Evolutionary conservation across 2,113 vertebrate species (phyloP).

Genomic region (Scartelaos histophorus): DNA sequence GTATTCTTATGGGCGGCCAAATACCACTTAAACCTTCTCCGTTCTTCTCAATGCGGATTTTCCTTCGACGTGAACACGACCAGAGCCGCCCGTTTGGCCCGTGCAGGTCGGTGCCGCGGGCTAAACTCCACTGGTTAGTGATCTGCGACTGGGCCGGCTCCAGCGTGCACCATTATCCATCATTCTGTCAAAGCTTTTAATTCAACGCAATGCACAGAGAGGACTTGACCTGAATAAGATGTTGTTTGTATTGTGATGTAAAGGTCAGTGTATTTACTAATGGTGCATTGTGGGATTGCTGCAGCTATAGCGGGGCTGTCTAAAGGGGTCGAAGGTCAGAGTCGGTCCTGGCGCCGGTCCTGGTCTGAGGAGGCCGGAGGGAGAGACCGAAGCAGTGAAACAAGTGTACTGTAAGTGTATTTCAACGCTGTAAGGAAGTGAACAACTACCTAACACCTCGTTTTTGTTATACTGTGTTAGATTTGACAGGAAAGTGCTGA

Average conservation of each 20-base stretch:
- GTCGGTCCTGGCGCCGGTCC: constrained; percentile 16
- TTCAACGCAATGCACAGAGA: constrained; percentile 33
- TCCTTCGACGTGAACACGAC: constrained; percentile 36
- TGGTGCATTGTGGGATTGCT: constrained; percentile 41
- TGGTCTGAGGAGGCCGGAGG: constrained; percentile 7
- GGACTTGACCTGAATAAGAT: constrained; percentile 63
- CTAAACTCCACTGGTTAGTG: constrained; percentile 22
- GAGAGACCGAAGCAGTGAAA: constrained; percentile 1
- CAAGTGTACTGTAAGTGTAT: background rate
- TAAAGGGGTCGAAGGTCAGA: constrained; percentile 22
- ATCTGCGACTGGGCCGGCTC: constrained; percentile 27
- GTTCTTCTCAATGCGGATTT: constrained; percentile 29
- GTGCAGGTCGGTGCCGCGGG: constrained; percentile 11
- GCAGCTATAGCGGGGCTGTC: constrained; percentile 22
- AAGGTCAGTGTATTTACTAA: constrained; percentile 56
- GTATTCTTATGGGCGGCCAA: constrained; percentile 38
- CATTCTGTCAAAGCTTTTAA: constrained; percentile 66
- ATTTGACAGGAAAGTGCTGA: background rate
- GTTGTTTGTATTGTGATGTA: constrained; percentile 62
- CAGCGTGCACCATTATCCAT: constrained; percentile 53
- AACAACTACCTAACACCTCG: background rate
- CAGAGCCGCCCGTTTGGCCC: constrained; percentile 18
- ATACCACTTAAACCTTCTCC: constrained; percentile 45
- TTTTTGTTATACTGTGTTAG: background rate
- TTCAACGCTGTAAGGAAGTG: background rate